A percentile compares a stretch with the other conserved stretches of the same genome.
phyloP scores from a whole-genome alignment of 2,113 vertebrate genomes.

The Oncorhynchus tshawytscha region DNA sequence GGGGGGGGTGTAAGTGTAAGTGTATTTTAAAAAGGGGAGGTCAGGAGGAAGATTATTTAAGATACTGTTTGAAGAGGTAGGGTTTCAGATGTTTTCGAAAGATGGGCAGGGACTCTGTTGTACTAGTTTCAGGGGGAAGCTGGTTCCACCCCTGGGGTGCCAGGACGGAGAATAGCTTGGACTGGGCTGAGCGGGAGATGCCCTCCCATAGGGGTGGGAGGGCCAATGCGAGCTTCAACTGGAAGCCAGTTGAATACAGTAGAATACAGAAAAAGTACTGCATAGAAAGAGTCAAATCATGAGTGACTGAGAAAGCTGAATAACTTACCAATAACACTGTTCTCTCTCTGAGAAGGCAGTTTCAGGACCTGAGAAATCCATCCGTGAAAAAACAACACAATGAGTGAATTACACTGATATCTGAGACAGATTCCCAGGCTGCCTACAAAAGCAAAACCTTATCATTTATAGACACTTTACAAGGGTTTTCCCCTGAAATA shows the following conservation, averaged over 20 bases:
- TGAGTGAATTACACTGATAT: neutral
- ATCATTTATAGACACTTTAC: conserved; percentile 59
- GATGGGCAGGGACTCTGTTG: too few species aligned
- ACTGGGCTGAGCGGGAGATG: too few species aligned
- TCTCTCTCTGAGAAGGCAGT: conserved; percentile 43
- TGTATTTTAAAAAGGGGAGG: too few species aligned
- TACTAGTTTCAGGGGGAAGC: too few species aligned
- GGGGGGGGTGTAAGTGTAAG: too few species aligned
- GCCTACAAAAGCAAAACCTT: conserved; percentile 7
- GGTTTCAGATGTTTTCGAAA: too few species aligned
- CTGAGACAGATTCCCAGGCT: conserved; percentile 3
- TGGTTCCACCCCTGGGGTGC: too few species aligned
- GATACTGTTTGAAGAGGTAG: too few species aligned
- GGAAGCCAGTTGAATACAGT: neutral
- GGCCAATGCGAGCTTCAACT: too few species aligned
- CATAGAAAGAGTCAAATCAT: neutral
- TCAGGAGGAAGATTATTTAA: too few species aligned
- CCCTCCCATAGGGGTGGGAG: too few species aligned
- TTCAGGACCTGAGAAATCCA: conserved; percentile 50
- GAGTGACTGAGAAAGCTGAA: conserved; percentile 13
- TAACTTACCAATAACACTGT: conserved; percentile 65
- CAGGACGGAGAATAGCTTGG: too few species aligned
- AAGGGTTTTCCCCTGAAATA: conserved; percentile 34
- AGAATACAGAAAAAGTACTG: neutral
- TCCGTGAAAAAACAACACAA: conserved; percentile 45